Conservation (phyloP, 2,888 invertebrate species). For the Cataglyphis rosenhaueri region DNA sequence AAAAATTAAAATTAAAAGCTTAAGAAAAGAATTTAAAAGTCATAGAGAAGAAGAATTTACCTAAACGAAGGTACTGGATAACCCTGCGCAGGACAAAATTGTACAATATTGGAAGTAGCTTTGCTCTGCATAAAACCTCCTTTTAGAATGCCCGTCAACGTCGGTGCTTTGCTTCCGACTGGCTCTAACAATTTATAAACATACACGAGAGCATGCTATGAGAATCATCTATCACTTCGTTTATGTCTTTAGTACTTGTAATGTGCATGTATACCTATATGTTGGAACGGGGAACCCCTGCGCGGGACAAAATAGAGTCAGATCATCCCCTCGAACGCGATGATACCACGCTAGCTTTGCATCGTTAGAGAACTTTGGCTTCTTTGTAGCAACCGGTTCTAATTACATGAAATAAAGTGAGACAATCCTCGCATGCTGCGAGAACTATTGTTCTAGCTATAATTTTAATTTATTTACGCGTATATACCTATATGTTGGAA, state of each 20-base stretch:
- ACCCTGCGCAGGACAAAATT: constrained; percentile 91
- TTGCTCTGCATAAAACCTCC: constrained; percentile 76
- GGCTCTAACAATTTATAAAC: constrained; percentile 85
- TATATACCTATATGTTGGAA: constrained; percentile 87
- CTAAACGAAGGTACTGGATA: constrained; percentile 91
- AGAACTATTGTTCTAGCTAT: constrained; percentile 17
- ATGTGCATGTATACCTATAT: constrained; percentile 75
- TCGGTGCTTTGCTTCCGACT: constrained; percentile 87
- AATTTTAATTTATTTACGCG: constrained; percentile 8
- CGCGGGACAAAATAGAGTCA: constrained; percentile 90
- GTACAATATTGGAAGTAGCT: constrained; percentile 84
- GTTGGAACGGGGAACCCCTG: constrained; percentile 90
- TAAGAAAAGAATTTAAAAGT: not conserved
- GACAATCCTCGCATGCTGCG: not conserved
- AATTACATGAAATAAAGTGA: constrained; percentile 15
- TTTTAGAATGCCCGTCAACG: constrained; percentile 87
- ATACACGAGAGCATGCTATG: constrained; percentile 62
- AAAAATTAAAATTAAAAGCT: not conserved
- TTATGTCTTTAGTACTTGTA: not conserved
- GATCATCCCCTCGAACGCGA: constrained; percentile 88
- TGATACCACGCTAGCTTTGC: constrained; percentile 90
- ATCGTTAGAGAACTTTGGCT: constrained; percentile 89
- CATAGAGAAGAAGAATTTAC: constrained; percentile 84
- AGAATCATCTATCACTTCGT: constrained; percentile 35
- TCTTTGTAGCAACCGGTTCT: constrained; percentile 88